These are phyloP conservation scores for Ectropis grisescens DNA, from an alignment of 1,140 invertebrate species.

Conservation along the genomic window DNA sequence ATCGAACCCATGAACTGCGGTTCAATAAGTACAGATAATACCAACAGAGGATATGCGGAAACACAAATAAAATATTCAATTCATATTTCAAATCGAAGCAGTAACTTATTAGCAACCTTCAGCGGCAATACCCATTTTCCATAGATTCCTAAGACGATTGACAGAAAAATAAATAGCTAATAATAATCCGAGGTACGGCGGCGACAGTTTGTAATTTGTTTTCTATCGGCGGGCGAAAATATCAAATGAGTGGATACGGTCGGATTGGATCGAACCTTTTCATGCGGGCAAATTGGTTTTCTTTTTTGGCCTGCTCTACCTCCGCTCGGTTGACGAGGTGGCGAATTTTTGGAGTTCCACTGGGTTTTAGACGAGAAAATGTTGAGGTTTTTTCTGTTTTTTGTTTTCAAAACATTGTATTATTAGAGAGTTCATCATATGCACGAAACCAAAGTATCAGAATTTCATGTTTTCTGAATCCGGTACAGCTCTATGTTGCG, in stretches of 20 bases:
- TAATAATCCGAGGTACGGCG: slow-evolving; percentile 31
- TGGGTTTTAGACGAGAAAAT: no score
- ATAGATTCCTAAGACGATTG: slow-evolving; percentile 53
- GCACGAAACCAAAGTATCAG: no score
- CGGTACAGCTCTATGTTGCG: no score
- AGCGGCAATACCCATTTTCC: slow-evolving; percentile 48
- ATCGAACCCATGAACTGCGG: no score
- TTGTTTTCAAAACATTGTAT: no score
- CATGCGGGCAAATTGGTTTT: slow-evolving; percentile 66
- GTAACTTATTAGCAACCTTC: slow-evolving; percentile 56
- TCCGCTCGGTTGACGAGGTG: slow-evolving; percentile 44
- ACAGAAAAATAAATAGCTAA: slow-evolving; percentile 63
- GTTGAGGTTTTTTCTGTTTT: no score
- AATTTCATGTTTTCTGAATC: no score
- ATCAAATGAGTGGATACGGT: slow-evolving; percentile 64
- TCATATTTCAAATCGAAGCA: no score
- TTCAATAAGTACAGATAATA: no score
- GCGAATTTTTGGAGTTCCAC: slow-evolving; percentile 31
- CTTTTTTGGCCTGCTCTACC: slow-evolving; percentile 51
- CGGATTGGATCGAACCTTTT: slow-evolving; percentile 63
- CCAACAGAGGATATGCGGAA: no score
- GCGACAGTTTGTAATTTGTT: slow-evolving; percentile 68
- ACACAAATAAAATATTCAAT: no score
- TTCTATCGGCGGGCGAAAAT: slow-evolving; percentile 54
- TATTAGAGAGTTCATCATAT: no score